A percentile compares a stretch with the other conserved stretches of the same genome.
These are phyloP conservation scores for Drosophila lacertosa DNA, from an alignment of 1,140 invertebrate genomes.

Conservation along the genomic window DNA sequence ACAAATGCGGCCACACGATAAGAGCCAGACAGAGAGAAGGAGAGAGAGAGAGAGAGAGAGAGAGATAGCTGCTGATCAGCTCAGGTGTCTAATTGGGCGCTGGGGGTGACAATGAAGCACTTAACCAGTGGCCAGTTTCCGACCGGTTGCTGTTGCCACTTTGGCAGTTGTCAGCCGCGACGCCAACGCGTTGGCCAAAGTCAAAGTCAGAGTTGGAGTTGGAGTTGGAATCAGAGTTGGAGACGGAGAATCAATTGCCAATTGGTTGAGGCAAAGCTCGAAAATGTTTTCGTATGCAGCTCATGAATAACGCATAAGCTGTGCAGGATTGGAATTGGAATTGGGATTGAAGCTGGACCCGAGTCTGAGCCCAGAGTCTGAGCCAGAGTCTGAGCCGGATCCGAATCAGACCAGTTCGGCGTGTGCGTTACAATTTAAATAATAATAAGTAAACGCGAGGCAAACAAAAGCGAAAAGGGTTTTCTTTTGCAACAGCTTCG, in stretches of 20 bases:
- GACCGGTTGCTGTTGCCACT: neutral
- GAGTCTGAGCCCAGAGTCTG: neutral
- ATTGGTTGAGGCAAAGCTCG: slow-evolving; percentile 61
- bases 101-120: slow-evolving; percentile 80
- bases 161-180: slow-evolving; percentile 27
- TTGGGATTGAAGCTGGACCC: no score
- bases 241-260: slow-evolving; percentile 64
- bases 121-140: slow-evolving; percentile 46
- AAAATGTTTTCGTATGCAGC: slow-evolving; percentile 39
- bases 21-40: neutral
- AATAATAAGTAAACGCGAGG: slow-evolving; percentile 36
- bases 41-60: neutral
- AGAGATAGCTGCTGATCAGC: slow-evolving; percentile 7
- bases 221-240: slow-evolving; percentile 39
- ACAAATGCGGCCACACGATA: slow-evolving; percentile 19
- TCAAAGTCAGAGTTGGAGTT: slow-evolving; percentile 33
- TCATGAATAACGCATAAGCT: slow-evolving; percentile 79
- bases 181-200: slow-evolving; percentile 30
- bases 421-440: slow-evolving; percentile 75
- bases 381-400: no score
- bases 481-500: slow-evolving; percentile 11
- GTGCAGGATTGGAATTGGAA: slow-evolving; percentile 43
- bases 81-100: slow-evolving; percentile 81
- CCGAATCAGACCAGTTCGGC: no score
- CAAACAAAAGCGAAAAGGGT: slow-evolving; percentile 62